Evolutionary conservation across 2,888 invertebrate species (phyloP), one percentile per base, ranked within the genome.

Genomic region (Listrodromus nycthemerus): DNA sequence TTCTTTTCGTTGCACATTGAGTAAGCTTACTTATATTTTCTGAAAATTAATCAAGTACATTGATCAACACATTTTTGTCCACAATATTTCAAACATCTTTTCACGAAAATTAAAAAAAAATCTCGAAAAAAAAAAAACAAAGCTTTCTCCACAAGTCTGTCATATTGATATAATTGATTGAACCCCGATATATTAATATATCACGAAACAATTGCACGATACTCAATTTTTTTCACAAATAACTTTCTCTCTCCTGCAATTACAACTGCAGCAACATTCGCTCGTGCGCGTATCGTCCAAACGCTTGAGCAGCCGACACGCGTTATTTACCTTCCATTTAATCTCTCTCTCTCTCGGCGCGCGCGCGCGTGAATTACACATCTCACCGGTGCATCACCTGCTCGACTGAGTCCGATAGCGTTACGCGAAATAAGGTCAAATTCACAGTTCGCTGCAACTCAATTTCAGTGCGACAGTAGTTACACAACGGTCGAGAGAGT

Each of bases 381-480:
- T 21, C 10, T 55, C 21, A 24, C 52, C 55, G 21, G 55, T 24
- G 55, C 13, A 24, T 55, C 55, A 24, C 55, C 55, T 8, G 21
- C 21, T 55, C 55, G 21, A 13, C 24, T 8, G 66, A 80, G 82
- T 65, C 83, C 87, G 82, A 84, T 77, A 70, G 41, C 58, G 65
- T 50, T 33, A 2, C 82, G 79, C 83, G 85, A 86, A 89, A 89
- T 88, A 89, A 89, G 87, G 89, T 89, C 89, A 41, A 41, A 88
- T 90, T 88, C 85, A 86, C 89, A 89, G 89, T 90, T 89, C 88
- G 81, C 86, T 88, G 88, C 86, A 89, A 89, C 88, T 89, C 90
- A 89, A 89, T 90, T 90, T 89, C 86, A 86, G 71, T 86, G 85
- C 45, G n/a, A 61, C 27, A 86, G 24, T 89, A 86, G 89, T 89